These are phyloP conservation scores for Melanostoma mellinum DNA, from an alignment of 2,888 invertebrate species.

Conservation along the genomic window DNA sequence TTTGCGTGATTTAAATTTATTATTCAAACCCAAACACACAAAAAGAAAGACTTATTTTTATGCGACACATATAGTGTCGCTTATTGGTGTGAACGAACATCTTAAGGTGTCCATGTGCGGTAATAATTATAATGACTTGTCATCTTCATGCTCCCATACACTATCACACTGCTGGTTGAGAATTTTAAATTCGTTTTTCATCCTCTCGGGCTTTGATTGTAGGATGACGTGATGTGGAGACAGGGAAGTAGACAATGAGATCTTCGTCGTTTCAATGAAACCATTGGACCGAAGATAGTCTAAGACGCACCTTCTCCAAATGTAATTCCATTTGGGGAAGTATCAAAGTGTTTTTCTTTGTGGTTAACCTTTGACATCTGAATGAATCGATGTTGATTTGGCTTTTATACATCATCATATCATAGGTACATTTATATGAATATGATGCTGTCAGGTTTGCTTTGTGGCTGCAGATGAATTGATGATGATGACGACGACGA, in stretches of 20 bases:
- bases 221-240: not conserved
- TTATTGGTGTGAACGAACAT: slow-evolving; percentile 4
- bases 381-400: slow-evolving; percentile 42
- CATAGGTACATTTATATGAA: not conserved
- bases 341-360: slow-evolving; percentile 38
- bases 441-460: not conserved
- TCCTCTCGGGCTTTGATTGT: not conserved
- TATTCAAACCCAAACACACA: slow-evolving; percentile 26
- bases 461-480: slow-evolving; percentile 1
- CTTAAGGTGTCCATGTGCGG: slow-evolving; percentile 35
- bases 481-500: slow-evolving; percentile 6
- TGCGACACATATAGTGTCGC: not conserved
- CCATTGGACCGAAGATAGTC: not conserved
- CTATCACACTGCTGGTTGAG: not conserved
- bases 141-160: slow-evolving; percentile 1
- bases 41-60: not conserved
- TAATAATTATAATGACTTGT: slow-evolving; percentile 31
- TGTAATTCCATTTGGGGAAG: slow-evolving; percentile 12
- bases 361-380: slow-evolving; percentile 64
- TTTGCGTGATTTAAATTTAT: slow-evolving; percentile 63
- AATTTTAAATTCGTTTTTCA: slow-evolving; percentile 19
- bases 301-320: slow-evolving; percentile 25
- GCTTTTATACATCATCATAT: no score
- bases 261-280: not conserved
- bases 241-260: not conserved